Conservation (phyloP, 2,113 vertebrate species). For the Lepus europaeus region DNA sequence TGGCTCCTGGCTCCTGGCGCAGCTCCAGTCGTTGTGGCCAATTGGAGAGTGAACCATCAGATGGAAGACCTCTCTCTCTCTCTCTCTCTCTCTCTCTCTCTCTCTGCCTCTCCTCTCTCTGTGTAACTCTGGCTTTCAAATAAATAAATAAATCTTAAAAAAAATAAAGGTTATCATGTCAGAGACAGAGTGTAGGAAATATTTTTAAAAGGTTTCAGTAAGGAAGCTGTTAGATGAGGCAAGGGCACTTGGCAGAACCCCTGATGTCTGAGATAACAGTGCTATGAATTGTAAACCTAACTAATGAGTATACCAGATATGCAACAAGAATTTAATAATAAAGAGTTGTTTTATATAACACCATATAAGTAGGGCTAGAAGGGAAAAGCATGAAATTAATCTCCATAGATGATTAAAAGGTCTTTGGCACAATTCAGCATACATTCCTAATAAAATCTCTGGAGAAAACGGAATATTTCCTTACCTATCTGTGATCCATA, state of each 20-base stretch:
- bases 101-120: no score
- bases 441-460: conserved; percentile 19
- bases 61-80: no score
- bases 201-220: background rate
- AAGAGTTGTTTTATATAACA: background rate
- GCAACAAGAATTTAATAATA: background rate
- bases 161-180: background rate
- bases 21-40: no score
- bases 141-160: background rate
- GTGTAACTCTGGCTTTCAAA: no score
- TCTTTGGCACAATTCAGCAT: background rate
- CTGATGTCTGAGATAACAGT: background rate
- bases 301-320: background rate
- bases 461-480: background rate
- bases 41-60: no score
- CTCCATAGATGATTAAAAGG: background rate
- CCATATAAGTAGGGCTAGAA: background rate
- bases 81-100: no score
- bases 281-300: background rate
- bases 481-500: background rate
- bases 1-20: no score
- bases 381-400: background rate
- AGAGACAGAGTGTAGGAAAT: background rate
- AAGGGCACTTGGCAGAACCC: background rate
- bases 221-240: background rate